These are phyloP conservation scores for Sebastes cheni DNA, from an alignment of 2,797 vertebrate species.

Conservation along the genomic window DNA sequence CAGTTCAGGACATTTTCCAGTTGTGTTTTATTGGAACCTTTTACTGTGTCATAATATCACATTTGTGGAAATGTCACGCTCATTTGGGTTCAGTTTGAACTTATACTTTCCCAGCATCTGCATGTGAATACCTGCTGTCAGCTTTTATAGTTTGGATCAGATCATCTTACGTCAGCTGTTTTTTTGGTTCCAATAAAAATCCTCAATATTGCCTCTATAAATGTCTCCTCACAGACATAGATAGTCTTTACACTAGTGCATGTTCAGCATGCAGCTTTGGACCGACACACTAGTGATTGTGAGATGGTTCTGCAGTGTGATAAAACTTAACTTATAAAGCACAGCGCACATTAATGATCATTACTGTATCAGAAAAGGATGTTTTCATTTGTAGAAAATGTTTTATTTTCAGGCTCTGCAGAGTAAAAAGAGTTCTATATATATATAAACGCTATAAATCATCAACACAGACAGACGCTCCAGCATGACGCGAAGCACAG, in stretches of 20 bases:
- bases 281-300: not conserved
- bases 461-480: not conserved
- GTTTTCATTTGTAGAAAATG: not conserved
- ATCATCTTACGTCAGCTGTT: not conserved
- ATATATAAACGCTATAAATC: not conserved
- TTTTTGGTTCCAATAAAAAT: not conserved
- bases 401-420: not conserved
- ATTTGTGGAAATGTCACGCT: conserved; percentile 1
- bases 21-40: not conserved
- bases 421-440: not conserved
- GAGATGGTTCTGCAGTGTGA: not conserved
- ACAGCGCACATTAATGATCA: not conserved
- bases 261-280: not conserved
- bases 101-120: not conserved
- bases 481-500: not conserved
- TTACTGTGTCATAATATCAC: not conserved
- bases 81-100: conserved; percentile 2
- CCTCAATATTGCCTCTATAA: not conserved
- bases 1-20: not conserved
- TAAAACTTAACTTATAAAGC: not conserved
- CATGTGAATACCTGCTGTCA: not conserved
- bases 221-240: not conserved
- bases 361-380: not conserved
- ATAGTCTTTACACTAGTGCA: not conserved
- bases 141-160: conserved; percentile 1